phyloP scores from a whole-genome alignment of 1,140 invertebrate genomes.

The Drosophila pectinifera region DNA sequence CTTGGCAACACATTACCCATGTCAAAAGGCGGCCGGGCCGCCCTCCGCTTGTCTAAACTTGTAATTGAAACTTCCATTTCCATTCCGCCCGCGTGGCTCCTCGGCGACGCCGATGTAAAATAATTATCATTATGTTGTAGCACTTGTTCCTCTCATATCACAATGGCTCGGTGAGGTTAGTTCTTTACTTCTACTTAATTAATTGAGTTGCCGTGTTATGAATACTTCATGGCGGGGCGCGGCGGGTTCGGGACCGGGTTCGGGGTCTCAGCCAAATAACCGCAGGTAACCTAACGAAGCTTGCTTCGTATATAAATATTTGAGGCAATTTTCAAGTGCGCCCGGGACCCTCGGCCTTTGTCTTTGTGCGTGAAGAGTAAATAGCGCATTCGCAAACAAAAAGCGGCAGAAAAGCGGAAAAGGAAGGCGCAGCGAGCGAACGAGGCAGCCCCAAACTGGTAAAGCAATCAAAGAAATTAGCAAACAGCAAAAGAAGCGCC shows the following conservation, averaged over 20 bases:
- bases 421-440: constrained; percentile 20
- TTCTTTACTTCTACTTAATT: constrained; percentile 72
- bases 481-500: constrained; percentile 68
- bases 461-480: constrained; percentile 83
- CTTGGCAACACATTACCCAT: constrained; percentile 63
- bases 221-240: constrained; percentile 66
- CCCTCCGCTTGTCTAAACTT: constrained; percentile 49
- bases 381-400: constrained; percentile 75
- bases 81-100: background rate
- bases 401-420: constrained; percentile 28
- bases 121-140: constrained; percentile 71
- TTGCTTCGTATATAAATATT: constrained; percentile 71
- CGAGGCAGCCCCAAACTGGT: constrained; percentile 52
- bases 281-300: constrained; percentile 70
- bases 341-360: constrained; percentile 70
- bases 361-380: constrained; percentile 73
- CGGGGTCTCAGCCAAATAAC: constrained; percentile 59
- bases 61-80: constrained; percentile 65
- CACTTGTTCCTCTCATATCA: constrained; percentile 48
- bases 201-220: constrained; percentile 79
- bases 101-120: constrained; percentile 54
- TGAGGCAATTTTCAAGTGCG: constrained; percentile 78
- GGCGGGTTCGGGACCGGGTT: background rate
- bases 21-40: constrained; percentile 46
- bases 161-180: constrained; percentile 43